Conservation (phyloP, 92 coral and sea anemone genomes). For the Siderastrea siderea region DNA sequence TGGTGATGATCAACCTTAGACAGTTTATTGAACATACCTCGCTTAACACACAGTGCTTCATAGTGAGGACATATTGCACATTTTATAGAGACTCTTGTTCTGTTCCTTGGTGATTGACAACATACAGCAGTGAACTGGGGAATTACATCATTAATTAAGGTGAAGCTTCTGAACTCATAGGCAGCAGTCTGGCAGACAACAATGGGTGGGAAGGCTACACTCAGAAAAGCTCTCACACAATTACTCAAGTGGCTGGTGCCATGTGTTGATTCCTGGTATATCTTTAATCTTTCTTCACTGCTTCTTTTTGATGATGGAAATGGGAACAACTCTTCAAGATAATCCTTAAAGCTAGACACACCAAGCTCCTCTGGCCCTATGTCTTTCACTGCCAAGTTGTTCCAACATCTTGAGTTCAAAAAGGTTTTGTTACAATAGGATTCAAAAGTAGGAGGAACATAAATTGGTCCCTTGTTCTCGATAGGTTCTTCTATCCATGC, state of each 20-base stretch:
- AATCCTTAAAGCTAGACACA: slow-evolving; percentile 1
- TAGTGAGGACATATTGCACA: slow-evolving; percentile 30
- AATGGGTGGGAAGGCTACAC: slow-evolving; percentile 30
- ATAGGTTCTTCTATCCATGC: too few relatives aligned
- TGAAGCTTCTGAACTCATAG: slow-evolving; percentile 20
- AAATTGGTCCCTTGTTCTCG: too few relatives aligned
- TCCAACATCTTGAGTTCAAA: slow-evolving; percentile 10
- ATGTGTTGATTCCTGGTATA: not conserved
- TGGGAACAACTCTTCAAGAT: slow-evolving; percentile 1
- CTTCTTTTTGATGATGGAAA: slow-evolving; percentile 3
- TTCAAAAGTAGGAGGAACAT: too few relatives aligned
- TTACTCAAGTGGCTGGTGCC: slow-evolving; percentile 7
- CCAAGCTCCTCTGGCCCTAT: slow-evolving; percentile 1
- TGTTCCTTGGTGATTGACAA: slow-evolving; percentile 1
- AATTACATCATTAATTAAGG: slow-evolving; percentile 15
- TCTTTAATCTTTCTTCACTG: slow-evolving; percentile 12
- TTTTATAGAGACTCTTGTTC: slow-evolving; percentile 23
- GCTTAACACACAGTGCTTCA: slow-evolving; percentile 8
- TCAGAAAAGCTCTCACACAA: slow-evolving; percentile 16
- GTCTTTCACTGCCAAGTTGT: slow-evolving; percentile 9
- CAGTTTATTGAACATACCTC: slow-evolving; percentile 20
- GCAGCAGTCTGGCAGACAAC: not conserved
- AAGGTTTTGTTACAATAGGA: slow-evolving; percentile 4
- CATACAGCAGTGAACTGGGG: slow-evolving; percentile 26
- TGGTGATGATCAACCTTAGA: not conserved